phyloP scores from a whole-genome alignment of 1,140 invertebrate species.

The Sesamia nonagrioides region DNA sequence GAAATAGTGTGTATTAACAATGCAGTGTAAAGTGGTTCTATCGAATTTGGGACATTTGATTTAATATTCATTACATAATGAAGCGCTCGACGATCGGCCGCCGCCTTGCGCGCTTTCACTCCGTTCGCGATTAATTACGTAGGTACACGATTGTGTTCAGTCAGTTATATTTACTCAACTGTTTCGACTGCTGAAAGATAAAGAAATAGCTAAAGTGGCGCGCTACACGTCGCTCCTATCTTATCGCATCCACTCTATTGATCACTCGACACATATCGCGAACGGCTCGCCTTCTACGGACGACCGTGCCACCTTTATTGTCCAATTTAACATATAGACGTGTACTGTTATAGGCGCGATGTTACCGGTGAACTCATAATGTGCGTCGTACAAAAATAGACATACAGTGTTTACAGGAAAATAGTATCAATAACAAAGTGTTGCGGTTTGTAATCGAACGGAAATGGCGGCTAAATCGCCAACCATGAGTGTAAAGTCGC shows the following conservation, averaged over 20 bases:
- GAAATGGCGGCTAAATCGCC: constrained; percentile 85
- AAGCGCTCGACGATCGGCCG: constrained; percentile 70
- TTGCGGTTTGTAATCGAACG: constrained; percentile 85
- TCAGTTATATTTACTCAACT: constrained; percentile 84
- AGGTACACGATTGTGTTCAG: constrained; percentile 77
- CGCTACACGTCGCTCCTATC: constrained; percentile 75
- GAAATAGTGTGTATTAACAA: constrained; percentile 60
- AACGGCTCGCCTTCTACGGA: constrained; percentile 79
- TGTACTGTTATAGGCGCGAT: constrained; percentile 80
- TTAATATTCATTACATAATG: constrained; percentile 86
- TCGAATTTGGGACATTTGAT: constrained; percentile 79
- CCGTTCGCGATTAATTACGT: constrained; percentile 77
- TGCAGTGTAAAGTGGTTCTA: constrained; percentile 68
- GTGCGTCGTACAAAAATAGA: constrained; percentile 83
- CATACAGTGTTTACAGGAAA: constrained; percentile 84
- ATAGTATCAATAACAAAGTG: constrained; percentile 85
- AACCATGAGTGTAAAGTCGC: constrained; percentile 81
- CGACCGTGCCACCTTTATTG: constrained; percentile 82
- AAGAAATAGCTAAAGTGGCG: constrained; percentile 76
- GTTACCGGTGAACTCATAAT: constrained; percentile 86
- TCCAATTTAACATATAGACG: constrained; percentile 82
- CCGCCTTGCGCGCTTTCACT: constrained; percentile 80
- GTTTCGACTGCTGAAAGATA: constrained; percentile 83
- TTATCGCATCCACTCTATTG: constrained; percentile 84
- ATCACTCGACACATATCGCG: constrained; percentile 84